Conservation (phyloP, 2,888 invertebrate genomes). For the Cheilosia vulpina region DNA sequence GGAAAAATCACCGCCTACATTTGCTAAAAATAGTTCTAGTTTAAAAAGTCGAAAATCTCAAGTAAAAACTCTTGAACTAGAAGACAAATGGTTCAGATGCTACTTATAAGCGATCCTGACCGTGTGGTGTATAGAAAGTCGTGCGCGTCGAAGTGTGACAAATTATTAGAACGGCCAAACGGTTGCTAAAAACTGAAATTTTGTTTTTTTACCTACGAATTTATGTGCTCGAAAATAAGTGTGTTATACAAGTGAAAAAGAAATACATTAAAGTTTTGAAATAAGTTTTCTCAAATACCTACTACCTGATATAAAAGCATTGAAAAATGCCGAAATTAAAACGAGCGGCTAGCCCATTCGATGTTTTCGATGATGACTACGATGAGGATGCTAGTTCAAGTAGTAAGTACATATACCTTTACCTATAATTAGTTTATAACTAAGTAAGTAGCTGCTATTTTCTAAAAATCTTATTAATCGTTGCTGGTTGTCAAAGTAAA, state of each 20-base stretch:
- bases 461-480: too few relatives aligned
- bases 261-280: neutral
- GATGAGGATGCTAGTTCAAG: conserved; percentile 83
- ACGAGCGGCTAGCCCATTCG: conserved; percentile 80
- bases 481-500: too few relatives aligned
- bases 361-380: conserved; percentile 82
- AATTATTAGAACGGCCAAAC: neutral
- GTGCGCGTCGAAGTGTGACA: conserved; percentile 22
- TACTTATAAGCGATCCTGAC: conserved; percentile 70
- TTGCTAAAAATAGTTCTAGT: conserved; percentile 82
- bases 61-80: conserved; percentile 73
- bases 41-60: conserved; percentile 34
- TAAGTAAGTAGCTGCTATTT: too few relatives aligned
- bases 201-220: neutral
- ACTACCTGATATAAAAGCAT: neutral
- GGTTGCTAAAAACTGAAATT: too few relatives aligned
- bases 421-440: too few relatives aligned
- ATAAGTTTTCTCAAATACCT: neutral
- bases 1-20: conserved; percentile 79
- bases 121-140: neutral
- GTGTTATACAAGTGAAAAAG: neutral
- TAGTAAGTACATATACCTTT: conserved; percentile 78
- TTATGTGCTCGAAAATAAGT: neutral
- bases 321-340: conserved; percentile 82
- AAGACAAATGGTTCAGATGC: conserved; percentile 76